A percentile compares a stretch with the other conserved stretches of the same genome.
phyloP scores from a whole-genome alignment of 1,140 invertebrate species.

The Coenobita brevimanus region DNA sequence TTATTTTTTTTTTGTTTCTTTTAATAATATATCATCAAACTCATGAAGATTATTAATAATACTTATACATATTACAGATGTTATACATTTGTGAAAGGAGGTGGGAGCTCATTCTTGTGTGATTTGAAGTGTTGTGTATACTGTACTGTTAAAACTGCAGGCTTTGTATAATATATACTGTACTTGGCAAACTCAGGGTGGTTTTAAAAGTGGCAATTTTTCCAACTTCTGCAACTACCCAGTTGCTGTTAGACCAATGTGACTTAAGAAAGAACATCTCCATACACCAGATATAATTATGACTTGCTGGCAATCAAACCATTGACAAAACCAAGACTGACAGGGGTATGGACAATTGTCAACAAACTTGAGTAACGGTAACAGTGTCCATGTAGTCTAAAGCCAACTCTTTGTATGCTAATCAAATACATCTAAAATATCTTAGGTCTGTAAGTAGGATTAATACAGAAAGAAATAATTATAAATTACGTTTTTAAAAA shows the following conservation, averaged over 20 bases:
- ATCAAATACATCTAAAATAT: constrained; percentile 33
- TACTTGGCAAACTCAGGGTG: no score
- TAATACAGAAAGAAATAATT: constrained; percentile 37
- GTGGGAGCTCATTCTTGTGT: constrained; percentile 33
- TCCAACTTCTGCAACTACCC: no score
- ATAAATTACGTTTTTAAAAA: constrained; percentile 58
- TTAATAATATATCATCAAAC: constrained; percentile 37
- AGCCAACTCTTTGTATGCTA: constrained; percentile 30
- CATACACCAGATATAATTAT: no score
- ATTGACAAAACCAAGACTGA: no score
- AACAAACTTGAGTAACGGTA: not conserved
- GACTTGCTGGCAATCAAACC: no score
- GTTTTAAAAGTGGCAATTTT: no score
- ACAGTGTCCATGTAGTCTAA: not conserved
- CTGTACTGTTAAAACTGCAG: no score
- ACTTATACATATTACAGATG: constrained; percentile 51
- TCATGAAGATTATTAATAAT: constrained; percentile 49
- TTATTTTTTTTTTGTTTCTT: constrained; percentile 31
- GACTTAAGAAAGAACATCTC: no score
- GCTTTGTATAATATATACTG: no score
- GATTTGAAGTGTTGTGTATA: no score
- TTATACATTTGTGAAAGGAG: constrained; percentile 47
- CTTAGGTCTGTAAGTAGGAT: constrained; percentile 39
- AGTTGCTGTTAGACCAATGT: no score
- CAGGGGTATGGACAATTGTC: constrained; percentile 31